Conservation (phyloP, 2,113 vertebrate genomes). For the Mirounga angustirostris region DNA sequence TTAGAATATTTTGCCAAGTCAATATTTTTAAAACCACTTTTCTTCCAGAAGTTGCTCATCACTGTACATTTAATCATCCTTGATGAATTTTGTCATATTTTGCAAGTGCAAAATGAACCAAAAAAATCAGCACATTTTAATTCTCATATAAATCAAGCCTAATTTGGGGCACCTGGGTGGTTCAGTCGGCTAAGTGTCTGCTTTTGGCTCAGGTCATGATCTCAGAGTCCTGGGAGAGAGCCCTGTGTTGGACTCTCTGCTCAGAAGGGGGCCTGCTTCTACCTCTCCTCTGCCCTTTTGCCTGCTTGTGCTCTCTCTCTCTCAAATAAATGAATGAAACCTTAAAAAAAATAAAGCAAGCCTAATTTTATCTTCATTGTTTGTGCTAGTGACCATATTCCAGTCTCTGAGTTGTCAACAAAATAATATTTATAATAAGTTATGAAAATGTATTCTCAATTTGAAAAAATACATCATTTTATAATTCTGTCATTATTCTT, state of each 20-base stretch:
- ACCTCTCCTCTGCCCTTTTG: no score
- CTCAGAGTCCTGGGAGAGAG: no score
- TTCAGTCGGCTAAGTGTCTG: no score
- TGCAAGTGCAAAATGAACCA: neutral
- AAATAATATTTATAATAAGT: neutral
- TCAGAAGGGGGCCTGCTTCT: no score
- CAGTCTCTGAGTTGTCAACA: neutral
- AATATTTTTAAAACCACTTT: neutral
- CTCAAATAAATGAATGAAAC: no score
- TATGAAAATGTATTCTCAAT: neutral
- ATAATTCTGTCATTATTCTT: neutral
- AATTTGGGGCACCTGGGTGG: no score
- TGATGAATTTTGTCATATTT: neutral
- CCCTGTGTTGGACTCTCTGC: no score
- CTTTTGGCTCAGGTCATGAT: no score
- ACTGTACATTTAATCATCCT: neutral
- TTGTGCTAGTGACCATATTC: neutral
- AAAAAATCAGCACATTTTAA: neutral
- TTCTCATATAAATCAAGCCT: neutral
- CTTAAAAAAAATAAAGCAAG: neutral
- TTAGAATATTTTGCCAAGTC: neutral
- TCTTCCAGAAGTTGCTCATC: neutral
- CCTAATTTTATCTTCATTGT: neutral
- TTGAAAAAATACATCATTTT: neutral
- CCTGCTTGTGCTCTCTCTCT: no score